phyloP scores from a whole-genome alignment of 2,888 invertebrate genomes.

The Malachius bipustulatus region DNA sequence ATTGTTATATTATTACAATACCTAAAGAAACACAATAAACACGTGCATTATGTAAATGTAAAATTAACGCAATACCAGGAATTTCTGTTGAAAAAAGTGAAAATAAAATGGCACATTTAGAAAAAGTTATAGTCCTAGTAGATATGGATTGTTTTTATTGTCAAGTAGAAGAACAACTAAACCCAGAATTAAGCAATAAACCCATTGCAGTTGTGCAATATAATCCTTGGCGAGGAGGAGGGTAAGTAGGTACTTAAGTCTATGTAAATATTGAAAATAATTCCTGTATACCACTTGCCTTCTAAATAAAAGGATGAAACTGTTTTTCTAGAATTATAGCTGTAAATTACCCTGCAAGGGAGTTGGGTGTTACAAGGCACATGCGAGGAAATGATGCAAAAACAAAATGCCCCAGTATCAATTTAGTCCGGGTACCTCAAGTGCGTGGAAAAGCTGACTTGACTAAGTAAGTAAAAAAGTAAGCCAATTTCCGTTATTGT shows the following conservation, averaged over 20 bases:
- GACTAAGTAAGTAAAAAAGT: constrained; percentile 54
- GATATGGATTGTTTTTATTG: constrained; percentile 99
- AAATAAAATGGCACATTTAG: constrained; percentile 33
- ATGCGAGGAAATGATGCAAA: constrained; percentile 90
- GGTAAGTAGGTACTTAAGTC: constrained; percentile 46
- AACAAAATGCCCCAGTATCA: constrained; percentile 75
- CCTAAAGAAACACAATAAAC: too few relatives aligned
- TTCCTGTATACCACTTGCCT: too few relatives aligned
- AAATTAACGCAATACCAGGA: too few relatives aligned
- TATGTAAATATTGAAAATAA: too few relatives aligned
- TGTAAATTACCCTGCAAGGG: constrained; percentile 91
- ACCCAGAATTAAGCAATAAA: constrained; percentile 70
- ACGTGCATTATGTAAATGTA: too few relatives aligned
- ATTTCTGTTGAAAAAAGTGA: too few relatives aligned
- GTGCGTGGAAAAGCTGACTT: constrained; percentile 88
- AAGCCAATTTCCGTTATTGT: too few relatives aligned
- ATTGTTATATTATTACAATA: too few relatives aligned
- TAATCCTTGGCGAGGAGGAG: constrained; percentile 85
- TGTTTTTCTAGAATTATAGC: constrained; percentile 70
- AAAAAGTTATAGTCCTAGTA: constrained; percentile 70
- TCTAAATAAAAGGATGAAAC: constrained; percentile 7
- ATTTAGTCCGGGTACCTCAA: constrained; percentile 74
- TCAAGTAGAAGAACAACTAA: constrained; percentile 90
- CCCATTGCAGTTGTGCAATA: constrained; percentile 96
- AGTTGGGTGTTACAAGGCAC: constrained; percentile 75